A percentile compares a stretch with the other conserved stretches of the same genome.
Evolutionary conservation across 2,113 vertebrate species (phyloP).

Genomic region (Crotophaga sulcirostris): DNA sequence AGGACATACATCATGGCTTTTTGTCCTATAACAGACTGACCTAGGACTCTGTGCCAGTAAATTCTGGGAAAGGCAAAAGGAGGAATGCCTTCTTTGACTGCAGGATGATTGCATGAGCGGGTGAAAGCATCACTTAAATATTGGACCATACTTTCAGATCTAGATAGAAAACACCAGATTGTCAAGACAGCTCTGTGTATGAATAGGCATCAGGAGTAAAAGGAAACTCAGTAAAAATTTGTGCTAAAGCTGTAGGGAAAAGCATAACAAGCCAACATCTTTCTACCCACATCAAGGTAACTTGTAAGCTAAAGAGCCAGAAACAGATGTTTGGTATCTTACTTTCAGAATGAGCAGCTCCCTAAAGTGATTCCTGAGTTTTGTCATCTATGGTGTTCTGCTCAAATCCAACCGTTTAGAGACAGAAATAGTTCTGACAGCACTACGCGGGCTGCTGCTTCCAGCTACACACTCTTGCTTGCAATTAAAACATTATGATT

Average conservation of each 20-base stretch:
- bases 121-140: not conserved
- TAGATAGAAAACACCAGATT: not conserved
- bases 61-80: not conserved
- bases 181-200: not conserved
- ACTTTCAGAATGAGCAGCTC: not conserved
- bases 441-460: not conserved
- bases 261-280: not conserved
- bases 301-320: not conserved
- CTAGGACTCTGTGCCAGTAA: not conserved
- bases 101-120: too few relatives aligned
- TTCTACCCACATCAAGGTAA: constrained; percentile 3
- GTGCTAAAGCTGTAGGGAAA: not conserved
- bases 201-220: not conserved
- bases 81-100: not conserved
- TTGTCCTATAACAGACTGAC: not conserved
- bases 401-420: constrained; percentile 17
- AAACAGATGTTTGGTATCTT: constrained; percentile 34
- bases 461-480: not conserved
- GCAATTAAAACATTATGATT: constrained; percentile 22
- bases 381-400: constrained; percentile 24
- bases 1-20: not conserved
- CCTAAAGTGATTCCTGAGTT: constrained; percentile 5
- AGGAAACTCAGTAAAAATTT: not conserved
- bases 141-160: not conserved
- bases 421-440: constrained; percentile 19